Conservation (phyloP, 2,113 vertebrate species). For the Proterorhinus semilunaris region DNA sequence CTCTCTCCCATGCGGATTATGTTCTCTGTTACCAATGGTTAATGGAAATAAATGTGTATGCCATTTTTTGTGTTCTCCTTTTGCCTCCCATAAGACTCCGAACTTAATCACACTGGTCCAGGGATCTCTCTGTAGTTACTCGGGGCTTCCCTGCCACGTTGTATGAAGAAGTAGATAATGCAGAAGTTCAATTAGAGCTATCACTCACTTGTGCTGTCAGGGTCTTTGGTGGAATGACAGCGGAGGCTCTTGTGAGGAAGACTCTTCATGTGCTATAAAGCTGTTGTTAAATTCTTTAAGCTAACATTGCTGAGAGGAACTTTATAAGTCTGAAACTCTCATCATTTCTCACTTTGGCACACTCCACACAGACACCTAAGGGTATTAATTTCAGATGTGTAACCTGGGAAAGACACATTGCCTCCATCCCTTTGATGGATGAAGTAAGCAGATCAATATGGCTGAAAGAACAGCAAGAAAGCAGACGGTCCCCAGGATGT, state of each 20-base stretch:
- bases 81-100: too few species aligned
- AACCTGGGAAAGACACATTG: slow-evolving; percentile 13
- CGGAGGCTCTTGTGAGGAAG: slow-evolving; percentile 24
- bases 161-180: slow-evolving; percentile 35
- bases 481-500: too few species aligned
- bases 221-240: slow-evolving; percentile 25
- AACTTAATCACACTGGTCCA: slow-evolving; percentile 24
- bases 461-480: slow-evolving; percentile 3
- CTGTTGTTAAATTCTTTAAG: slow-evolving; percentile 18
- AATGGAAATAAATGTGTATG: too few species aligned
- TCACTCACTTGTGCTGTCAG: slow-evolving; percentile 52
- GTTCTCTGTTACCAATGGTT: too few species aligned
- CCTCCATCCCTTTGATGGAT: slow-evolving; percentile 36
- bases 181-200: slow-evolving; percentile 72
- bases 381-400: slow-evolving; percentile 19
- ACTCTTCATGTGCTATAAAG: slow-evolving; percentile 20
- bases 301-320: background rate
- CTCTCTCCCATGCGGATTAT: too few species aligned
- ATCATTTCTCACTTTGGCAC: background rate
- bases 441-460: slow-evolving; percentile 38
- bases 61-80: too few species aligned
- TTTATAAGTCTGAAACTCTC: background rate
- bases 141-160: slow-evolving; percentile 44
- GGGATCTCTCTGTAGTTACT: slow-evolving; percentile 65
- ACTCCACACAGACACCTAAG: background rate